These are phyloP conservation scores for Eupristina koningsbergeri DNA, from an alignment of 1,140 invertebrate genomes.

Conservation along the genomic window DNA sequence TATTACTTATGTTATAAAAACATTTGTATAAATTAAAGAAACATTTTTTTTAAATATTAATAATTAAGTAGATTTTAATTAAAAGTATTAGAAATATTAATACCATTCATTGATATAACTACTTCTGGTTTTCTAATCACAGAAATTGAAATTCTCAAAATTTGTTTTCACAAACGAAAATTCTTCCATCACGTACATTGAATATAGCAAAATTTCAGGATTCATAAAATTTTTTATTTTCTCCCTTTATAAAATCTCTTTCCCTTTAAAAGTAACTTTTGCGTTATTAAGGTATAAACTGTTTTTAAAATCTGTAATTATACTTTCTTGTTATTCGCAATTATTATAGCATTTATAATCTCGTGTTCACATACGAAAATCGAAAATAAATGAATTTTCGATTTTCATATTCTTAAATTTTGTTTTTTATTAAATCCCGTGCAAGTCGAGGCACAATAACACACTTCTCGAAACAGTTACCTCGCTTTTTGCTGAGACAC, in stretches of 20 bases:
- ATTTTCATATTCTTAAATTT: neutral
- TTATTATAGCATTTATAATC: neutral
- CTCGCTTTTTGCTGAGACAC: constrained; percentile 57
- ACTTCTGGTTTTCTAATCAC: no score
- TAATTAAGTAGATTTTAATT: no score
- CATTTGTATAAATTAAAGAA: no score
- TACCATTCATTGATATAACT: no score
- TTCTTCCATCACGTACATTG: constrained; percentile 20
- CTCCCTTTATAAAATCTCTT: constrained; percentile 36
- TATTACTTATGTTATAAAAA: no score
- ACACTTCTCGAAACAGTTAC: constrained; percentile 57
- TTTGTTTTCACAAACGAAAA: constrained; percentile 9
- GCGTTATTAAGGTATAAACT: constrained; percentile 29
- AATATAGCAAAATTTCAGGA: constrained; percentile 52
- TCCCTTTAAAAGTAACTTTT: constrained; percentile 37
- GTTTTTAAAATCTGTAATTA: constrained; percentile 43
- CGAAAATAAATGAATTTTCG: neutral
- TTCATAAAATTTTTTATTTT: constrained; percentile 32
- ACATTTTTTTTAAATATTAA: no score
- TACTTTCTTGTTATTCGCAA: constrained; percentile 10
- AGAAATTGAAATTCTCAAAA: neutral
- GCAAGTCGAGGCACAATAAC: constrained; percentile 45
- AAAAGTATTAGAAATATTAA: no score
- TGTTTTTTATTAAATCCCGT: neutral
- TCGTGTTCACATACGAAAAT: neutral